Evolutionary conservation across 2,888 invertebrate genomes (phyloP), one percentile per base, ranked within the genome.

Genomic region (Trisateles emortualis): DNA sequence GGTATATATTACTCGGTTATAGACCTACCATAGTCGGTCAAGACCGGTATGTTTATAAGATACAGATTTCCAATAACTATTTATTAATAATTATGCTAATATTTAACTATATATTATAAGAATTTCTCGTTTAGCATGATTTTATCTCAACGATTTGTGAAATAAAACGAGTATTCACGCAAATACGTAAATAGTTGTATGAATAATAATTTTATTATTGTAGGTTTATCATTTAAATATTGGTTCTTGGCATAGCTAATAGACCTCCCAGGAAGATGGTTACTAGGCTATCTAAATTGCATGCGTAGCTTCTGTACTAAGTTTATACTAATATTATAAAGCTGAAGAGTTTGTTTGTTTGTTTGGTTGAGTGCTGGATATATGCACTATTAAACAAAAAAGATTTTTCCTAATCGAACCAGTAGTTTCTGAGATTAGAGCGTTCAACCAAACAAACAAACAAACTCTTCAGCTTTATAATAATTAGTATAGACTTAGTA

Each of bases 21-120:
- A 0, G 1, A 38, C 45, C 47, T 50, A 39, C n/a, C 13, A 33
- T 22, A 24, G 32, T 13, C 42, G 33, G 52, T 64, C 59, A 65
- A 59, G 50, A 59, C 54, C 52, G 33, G 59, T 57, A 50, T 48
- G 30, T 38, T 0, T 17, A 30, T n/a, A 19, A n/a, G n/a, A 17
- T 19, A 39, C 47, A 26, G 17, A 43, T 44, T 48, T 53, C 13
- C 26, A 22, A 48, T 48, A 42, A 42, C 9, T 9, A 52, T 52
- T 36, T 42, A 24, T 16, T 26, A 40, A 16, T 36, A 40, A n/a
- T 19, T 45, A 50, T 45, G 49, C 4, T 49, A 50, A 50, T 50
- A 10, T 19, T 17, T 13, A 0, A 40, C 19, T 9, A 33, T 45
- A 40, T 51, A 45, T 19, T 36, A 17, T 17, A 19, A 26, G 11